Evolutionary conservation across 2,888 invertebrate species (phyloP).

Genomic region (Limnephilus marmoratus): DNA sequence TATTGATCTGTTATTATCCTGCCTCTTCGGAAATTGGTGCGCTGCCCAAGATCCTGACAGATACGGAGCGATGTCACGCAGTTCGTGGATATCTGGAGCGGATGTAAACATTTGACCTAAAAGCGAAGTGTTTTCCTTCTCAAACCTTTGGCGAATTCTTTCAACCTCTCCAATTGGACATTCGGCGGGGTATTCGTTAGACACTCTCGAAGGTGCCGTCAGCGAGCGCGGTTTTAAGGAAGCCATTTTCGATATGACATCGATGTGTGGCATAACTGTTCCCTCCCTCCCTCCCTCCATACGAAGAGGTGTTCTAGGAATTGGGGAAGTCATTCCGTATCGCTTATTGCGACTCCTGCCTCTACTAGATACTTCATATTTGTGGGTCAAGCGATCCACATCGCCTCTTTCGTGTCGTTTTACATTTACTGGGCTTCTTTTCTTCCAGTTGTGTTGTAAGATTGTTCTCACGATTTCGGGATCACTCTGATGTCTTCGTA

Average conservation of each 20-base stretch:
- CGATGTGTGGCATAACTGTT: slow-evolving; percentile 91
- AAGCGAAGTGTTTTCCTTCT: slow-evolving; percentile 77
- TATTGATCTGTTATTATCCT: slow-evolving; percentile 82
- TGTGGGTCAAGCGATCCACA: slow-evolving; percentile 79
- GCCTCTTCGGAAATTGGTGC: slow-evolving; percentile 84
- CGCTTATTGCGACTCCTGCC: slow-evolving; percentile 74
- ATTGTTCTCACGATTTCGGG: slow-evolving; percentile 84
- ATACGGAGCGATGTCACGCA: slow-evolving; percentile 87
- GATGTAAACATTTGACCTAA: slow-evolving; percentile 89
- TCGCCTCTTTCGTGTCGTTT: slow-evolving; percentile 77
- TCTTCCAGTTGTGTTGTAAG: slow-evolving; percentile 74
- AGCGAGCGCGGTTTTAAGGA: slow-evolving; percentile 76
- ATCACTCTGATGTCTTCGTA: slow-evolving; percentile 86
- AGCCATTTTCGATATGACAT: slow-evolving; percentile 92
- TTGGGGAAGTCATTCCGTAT: slow-evolving; percentile 79
- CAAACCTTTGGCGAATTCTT: slow-evolving; percentile 84
- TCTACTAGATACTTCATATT: slow-evolving; percentile 78
- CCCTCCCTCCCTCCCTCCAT: slow-evolving; percentile 75
- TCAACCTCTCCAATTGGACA: slow-evolving; percentile 83
- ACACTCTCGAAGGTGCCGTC: slow-evolving; percentile 70
- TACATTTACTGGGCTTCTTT: slow-evolving; percentile 74
- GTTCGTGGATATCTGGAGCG: slow-evolving; percentile 86
- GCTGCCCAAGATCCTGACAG: slow-evolving; percentile 89
- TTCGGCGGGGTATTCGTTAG: slow-evolving; percentile 74
- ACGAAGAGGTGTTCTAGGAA: slow-evolving; percentile 80